phyloP scores from a whole-genome alignment of 2,888 invertebrate species.

The Schizotus pectinicornis region DNA sequence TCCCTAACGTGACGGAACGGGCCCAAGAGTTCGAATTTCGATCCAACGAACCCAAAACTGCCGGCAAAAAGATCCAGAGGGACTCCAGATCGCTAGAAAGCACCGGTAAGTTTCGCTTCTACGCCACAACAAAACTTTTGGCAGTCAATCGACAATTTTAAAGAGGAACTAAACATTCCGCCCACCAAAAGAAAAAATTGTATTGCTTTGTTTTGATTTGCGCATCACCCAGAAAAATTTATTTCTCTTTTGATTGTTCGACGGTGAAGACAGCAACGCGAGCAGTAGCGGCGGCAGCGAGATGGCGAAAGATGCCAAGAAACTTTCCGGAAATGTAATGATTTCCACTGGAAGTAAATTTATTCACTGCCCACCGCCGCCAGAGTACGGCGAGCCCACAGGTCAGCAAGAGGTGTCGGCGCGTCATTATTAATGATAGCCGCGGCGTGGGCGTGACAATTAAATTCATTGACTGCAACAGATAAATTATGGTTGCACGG shows the following conservation, averaged over 20 bases:
- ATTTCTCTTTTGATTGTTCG: no score
- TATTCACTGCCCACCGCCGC: conserved; percentile 79
- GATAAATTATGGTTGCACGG: not conserved
- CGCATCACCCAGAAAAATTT: no score
- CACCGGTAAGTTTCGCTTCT: conserved; percentile 55
- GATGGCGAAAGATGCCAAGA: conserved; percentile 40
- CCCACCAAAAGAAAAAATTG: not conserved
- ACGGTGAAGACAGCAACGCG: conserved; percentile 53
- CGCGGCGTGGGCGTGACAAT: conserved; percentile 39
- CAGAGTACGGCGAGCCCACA: conserved; percentile 59
- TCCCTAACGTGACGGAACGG: conserved; percentile 76
- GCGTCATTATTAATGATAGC: conserved; percentile 34
- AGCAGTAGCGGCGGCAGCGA: conserved; percentile 60
- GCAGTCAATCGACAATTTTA: not conserved
- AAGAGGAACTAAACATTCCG: no score
- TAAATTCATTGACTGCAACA: conserved; percentile 31
- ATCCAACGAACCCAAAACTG: conserved; percentile 50
- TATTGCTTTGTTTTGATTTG: not conserved
- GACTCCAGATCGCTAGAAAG: conserved; percentile 65
- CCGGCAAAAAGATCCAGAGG: conserved; percentile 47
- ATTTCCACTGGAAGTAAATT: conserved; percentile 81
- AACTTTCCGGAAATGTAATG: conserved; percentile 75
- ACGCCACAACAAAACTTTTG: not conserved
- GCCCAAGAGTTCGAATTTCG: conserved; percentile 76
- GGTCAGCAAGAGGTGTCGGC: conserved; percentile 40